Percentiles rank a stretch among this genome's conserved stretches.
These are phyloP conservation scores for Ormyrus nitidulus DNA, from an alignment of 2,888 invertebrate genomes.

Conservation along the genomic window DNA sequence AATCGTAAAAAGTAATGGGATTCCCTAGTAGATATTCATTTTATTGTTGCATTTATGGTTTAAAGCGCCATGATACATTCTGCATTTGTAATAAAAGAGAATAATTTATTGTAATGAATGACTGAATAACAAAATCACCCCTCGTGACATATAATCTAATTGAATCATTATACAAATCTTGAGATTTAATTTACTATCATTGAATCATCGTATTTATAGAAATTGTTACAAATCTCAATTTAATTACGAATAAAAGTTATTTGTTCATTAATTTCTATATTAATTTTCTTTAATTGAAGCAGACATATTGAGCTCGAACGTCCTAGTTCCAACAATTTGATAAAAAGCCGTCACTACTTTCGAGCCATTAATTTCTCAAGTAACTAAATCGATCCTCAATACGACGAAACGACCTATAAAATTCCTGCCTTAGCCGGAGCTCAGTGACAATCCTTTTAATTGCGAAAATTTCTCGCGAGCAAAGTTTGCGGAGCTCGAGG, in stretches of 20 bases:
- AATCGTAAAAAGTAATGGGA: slow-evolving; percentile 48
- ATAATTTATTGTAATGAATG: too few species aligned
- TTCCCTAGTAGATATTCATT: slow-evolving; percentile 21
- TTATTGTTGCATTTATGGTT: slow-evolving; percentile 37
- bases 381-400: slow-evolving; percentile 18
- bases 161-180: too few species aligned
- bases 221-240: too few species aligned
- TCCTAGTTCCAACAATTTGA: too few species aligned
- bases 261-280: too few species aligned
- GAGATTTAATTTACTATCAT: too few species aligned
- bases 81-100: background rate
- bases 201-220: too few species aligned
- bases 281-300: too few species aligned
- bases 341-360: background rate
- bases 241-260: too few species aligned
- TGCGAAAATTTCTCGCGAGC: slow-evolving; percentile 17
- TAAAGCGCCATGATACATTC: slow-evolving; percentile 11
- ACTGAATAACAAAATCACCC: too few species aligned
- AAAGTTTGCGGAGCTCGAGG: background rate
- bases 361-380: background rate
- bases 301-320: too few species aligned
- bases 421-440: background rate
- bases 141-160: too few species aligned
- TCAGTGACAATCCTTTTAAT: slow-evolving; percentile 30
- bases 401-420: slow-evolving; percentile 4